Base-by-base conservation (phyloP, 1,140 invertebrate species). In the Aphelenchoides avenae region DNA sequence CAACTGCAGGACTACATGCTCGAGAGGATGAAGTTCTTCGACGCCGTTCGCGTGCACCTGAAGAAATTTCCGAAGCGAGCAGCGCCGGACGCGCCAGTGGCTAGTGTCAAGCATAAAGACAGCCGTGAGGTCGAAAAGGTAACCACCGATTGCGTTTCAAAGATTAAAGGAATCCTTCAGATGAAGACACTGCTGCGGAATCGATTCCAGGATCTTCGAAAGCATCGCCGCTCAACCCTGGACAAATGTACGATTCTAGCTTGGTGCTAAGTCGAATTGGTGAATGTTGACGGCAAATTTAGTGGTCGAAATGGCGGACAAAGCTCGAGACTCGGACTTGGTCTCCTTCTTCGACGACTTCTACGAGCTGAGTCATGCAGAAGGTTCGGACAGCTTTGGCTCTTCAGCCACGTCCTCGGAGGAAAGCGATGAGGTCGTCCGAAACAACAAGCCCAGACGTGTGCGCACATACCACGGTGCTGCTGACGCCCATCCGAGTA, bases 281-380 rank as follows among this genome's bases (percentile, higher is more conserved):
- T n/a, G n/a, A n/a, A n/a, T n/a, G n/a, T n/a, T n/a, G n/a, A n/a
- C n/a, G n/a, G n/a, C 42, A 44, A 1, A 24, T 15, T 44, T 18
- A 6, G 6, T 66, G 30, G 48, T 66, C 31, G 64, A 66, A 36
- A 41, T 26, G 29, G 65, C 64, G 1, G 30, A 60, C 52, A 65
- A 52, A 9, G 18, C 42, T 1, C 15, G 61, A 26, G 61, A 65
- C 43, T 30, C 44, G 5, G 62, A 64, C 41, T 20, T 64, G 13
- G 15, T 40, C 3, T 36, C 61, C 9, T 64, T 66, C 36, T 65
- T 66, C 37, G 62, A 64, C 26, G 61, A 64, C 26, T 40, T 64
- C 5, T 40, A 67, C 30, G 62, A 64, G n/a, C 20, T 64, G 11
- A 29, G 15, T 20, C 40, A 31, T 52, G 31, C 60, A 9, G 13